Evolutionary conservation across 64 coral and sea anemone genomes (phyloP), one percentile per base, ranked within the genome.

Genomic region (Platygyra sinensis): DNA sequence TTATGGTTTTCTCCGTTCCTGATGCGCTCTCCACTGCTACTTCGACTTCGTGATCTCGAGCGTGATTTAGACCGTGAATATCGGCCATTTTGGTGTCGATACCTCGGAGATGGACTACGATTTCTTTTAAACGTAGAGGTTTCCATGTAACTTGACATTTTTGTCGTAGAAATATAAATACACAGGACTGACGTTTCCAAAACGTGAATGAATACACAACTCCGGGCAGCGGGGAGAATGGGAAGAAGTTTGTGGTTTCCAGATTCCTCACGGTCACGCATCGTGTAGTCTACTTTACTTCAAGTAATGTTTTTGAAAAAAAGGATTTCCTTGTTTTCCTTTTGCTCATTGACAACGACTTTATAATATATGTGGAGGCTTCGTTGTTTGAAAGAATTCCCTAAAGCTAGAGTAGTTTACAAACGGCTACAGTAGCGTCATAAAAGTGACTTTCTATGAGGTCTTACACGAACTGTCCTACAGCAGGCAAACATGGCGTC

Each of bases 41-140:
- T 72, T 67, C 92, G 36, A 36, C 91, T 93, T 39, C 92, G 30
- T 4, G 92, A 94, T 83, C 80, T 84, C 61, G 92, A 94, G 76
- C 86, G 86, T 2, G 91, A 93, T 72, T n/a, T 82, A 60, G 75
- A 73, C 9, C 86, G 64, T 8, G 55, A 24, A 82, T 60, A 75
- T 10, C 77, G 86, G 52, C 74, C 39, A 49, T 64, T 85, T 12
- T n/a, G 20, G 33, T 72, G 38, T 14, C 38, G 77, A 55, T 94
- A 39, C 18, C 78, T 87, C 33, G 86, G 81, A 39, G 86, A 89
- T 1, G 92, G 92, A 76, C 92, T 94, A 9, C 87, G 78, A 18
- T 73, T 83, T 65, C 72, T 28, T 64, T 73, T 94, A 8, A 42
- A 63, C 16, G 72, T 57, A 61, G 67, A 51, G 38, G 50, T 52